phyloP scores from a whole-genome alignment of 2,888 invertebrate species.

The Danaus chrysippus region DNA sequence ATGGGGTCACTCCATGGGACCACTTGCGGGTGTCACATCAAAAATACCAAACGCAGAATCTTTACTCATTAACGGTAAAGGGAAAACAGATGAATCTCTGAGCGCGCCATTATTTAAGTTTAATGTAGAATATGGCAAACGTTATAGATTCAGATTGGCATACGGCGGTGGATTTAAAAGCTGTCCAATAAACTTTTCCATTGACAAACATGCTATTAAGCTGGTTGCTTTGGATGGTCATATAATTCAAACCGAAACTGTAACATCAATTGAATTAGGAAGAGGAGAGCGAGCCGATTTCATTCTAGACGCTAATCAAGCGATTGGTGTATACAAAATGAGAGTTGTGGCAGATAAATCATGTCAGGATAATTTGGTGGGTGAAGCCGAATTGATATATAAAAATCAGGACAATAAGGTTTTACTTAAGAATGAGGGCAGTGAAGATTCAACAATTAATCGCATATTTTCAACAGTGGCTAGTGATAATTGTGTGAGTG shows the following conservation, averaged over 20 bases:
- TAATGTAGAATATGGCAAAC: conserved; percentile 76
- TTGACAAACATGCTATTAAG: conserved; percentile 82
- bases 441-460: conserved; percentile 39
- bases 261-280: conserved; percentile 77
- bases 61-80: conserved; percentile 82
- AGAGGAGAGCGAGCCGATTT: conserved; percentile 89
- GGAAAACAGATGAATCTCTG: conserved; percentile 63
- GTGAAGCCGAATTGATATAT: conserved; percentile 76
- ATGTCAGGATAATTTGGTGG: conserved; percentile 71
- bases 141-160: conserved; percentile 83
- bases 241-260: conserved; percentile 78
- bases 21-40: conserved; percentile 64
- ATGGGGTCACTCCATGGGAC: conserved; percentile 81
- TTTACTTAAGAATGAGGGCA: conserved; percentile 56
- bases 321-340: conserved; percentile 80
- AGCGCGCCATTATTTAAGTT: conserved; percentile 70
- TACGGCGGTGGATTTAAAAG: conserved; percentile 82
- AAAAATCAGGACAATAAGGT: conserved; percentile 47
- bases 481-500: conserved; percentile 65
- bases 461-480: conserved; percentile 65
- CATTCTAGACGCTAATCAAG: conserved; percentile 81
- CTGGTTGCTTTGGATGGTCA: conserved; percentile 86
- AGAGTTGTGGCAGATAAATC: conserved; percentile 72
- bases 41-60: conserved; percentile 68
- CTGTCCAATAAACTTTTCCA: conserved; percentile 82